phyloP scores from a whole-genome alignment of 92 coral and sea anemone species.

The Phenganax subtilis region DNA sequence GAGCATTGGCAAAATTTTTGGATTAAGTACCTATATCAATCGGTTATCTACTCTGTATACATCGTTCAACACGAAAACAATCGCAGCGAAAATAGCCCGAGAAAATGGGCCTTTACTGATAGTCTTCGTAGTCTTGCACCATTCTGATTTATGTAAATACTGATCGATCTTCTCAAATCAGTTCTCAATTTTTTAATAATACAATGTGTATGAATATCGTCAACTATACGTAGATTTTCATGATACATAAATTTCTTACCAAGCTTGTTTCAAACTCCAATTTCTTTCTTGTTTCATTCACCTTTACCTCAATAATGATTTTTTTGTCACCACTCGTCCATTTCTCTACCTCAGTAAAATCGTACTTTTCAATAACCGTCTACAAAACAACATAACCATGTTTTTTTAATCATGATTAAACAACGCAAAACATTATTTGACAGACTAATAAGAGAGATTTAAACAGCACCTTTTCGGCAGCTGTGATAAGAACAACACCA shows the following conservation, averaged over 20 bases:
- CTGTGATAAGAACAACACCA: slow-evolving; percentile 16
- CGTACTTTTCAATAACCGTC: slow-evolving; percentile 35
- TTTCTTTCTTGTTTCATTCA: not conserved
- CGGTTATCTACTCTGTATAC: no score
- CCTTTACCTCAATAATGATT: slow-evolving; percentile 13
- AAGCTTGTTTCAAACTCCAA: slow-evolving; percentile 32
- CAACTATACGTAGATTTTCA: not conserved
- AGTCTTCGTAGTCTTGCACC: no score
- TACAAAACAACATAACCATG: not conserved
- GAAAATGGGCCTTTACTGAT: no score
- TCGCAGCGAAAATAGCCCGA: no score
- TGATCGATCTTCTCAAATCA: no score
- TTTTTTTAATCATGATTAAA: no score
- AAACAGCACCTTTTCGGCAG: slow-evolving; percentile 14
- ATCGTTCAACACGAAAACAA: no score
- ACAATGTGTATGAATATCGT: not conserved
- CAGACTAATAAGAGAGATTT: not conserved
- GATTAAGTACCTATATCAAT: no score
- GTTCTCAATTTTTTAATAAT: no score
- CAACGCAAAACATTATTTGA: no score
- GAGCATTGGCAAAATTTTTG: no score
- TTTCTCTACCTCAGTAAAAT: slow-evolving; percentile 6
- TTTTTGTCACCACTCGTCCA: slow-evolving; percentile 38
- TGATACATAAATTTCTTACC: not conserved
- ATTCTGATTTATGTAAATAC: no score